Percentiles rank a stretch among this genome's conserved stretches.
Conservation (phyloP, 30 jellyfish, hydroid and myxozoan genomes). For the Euphysa ruthae region DNA sequence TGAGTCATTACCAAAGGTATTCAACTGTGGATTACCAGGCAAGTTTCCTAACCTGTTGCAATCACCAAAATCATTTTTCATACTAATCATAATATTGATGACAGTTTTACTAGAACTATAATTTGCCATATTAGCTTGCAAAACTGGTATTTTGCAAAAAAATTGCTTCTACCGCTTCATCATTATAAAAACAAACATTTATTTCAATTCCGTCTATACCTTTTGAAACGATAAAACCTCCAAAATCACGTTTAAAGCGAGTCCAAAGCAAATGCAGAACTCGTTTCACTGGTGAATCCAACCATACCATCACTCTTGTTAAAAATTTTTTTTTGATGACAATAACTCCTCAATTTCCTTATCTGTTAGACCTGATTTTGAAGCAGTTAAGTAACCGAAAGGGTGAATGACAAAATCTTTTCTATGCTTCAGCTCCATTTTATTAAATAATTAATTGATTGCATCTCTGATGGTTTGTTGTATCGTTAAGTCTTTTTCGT, state of each 20-base stretch:
- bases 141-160: background rate
- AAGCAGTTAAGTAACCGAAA: slow-evolving; percentile 17
- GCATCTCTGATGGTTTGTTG: background rate
- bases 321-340: slow-evolving; percentile 24
- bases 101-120: too few relatives aligned
- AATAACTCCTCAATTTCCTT: slow-evolving; percentile 23
- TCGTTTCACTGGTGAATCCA: slow-evolving; percentile 26
- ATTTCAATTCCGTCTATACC: slow-evolving; percentile 5
- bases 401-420: slow-evolving; percentile 2
- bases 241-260: slow-evolving; percentile 7
- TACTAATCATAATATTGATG: too few relatives aligned
- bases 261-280: slow-evolving; percentile 32
- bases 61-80: too few relatives aligned
- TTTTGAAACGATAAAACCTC: background rate
- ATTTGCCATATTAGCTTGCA: too few relatives aligned
- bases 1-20: too few relatives aligned
- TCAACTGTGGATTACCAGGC: too few relatives aligned
- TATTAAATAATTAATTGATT: background rate
- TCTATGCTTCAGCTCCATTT: slow-evolving; percentile 4
- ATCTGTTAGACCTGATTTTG: slow-evolving; percentile 27
- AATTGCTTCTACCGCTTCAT: slow-evolving; percentile 2
- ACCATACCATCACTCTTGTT: background rate
- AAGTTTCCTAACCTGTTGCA: too few relatives aligned
- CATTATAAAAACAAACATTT: slow-evolving; percentile 8
- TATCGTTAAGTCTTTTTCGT: background rate